Evolutionary conservation across 2,888 invertebrate species (phyloP).

Genomic region (Perithous albicinctus): DNA sequence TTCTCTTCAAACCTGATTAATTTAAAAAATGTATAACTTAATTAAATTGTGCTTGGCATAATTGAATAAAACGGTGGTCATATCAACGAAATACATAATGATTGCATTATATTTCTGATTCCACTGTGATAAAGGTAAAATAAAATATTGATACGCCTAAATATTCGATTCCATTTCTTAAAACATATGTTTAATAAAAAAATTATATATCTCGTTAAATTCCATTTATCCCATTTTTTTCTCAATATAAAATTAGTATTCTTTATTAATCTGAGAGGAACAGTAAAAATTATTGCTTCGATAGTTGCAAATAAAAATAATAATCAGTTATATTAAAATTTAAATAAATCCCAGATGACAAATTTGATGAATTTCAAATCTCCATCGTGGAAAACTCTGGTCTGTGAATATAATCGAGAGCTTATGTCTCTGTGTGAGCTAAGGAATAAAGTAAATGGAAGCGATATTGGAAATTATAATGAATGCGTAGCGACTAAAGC

Average conservation of each 20-base stretch:
- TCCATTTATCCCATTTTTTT: not conserved
- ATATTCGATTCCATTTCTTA: too few relatives aligned
- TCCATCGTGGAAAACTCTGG: not conserved
- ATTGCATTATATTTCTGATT: too few relatives aligned
- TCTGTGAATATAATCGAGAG: not conserved
- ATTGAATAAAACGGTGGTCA: too few relatives aligned
- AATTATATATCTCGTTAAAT: too few relatives aligned
- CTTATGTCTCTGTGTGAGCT: too few relatives aligned
- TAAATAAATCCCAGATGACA: not conserved
- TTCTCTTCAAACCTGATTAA: too few relatives aligned
- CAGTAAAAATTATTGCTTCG: not conserved
- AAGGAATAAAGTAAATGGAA: conserved; percentile 3
- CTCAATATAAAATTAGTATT: not conserved
- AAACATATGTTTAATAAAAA: not conserved
- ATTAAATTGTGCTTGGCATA: too few relatives aligned
- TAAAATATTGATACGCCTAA: not conserved
- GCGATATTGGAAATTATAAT: conserved; percentile 38
- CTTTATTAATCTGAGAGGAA: not conserved
- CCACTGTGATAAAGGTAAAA: not conserved
- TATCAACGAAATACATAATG: too few relatives aligned
- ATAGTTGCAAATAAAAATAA: not conserved
- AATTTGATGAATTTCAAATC: not conserved
- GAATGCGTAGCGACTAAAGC: conserved; percentile 18
- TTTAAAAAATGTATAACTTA: too few relatives aligned
- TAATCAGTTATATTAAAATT: not conserved